phyloP scores from a whole-genome alignment of 2,797 vertebrate genomes.

The Sarcophilus harrisii region DNA sequence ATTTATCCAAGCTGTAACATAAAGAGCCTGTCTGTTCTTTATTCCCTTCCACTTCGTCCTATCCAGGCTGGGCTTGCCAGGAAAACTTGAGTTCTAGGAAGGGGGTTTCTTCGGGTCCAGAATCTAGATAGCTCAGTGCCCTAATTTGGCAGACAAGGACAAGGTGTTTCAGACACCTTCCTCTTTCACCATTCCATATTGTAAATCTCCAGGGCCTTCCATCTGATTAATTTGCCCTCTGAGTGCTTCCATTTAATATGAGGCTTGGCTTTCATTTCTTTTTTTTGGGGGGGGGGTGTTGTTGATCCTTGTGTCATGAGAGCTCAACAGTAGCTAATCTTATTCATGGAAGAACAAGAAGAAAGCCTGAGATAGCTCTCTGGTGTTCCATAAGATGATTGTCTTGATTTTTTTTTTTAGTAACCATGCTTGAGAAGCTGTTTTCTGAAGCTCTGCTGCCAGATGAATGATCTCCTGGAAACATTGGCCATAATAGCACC shows the following conservation, averaged over 20 bases:
- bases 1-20: background rate
- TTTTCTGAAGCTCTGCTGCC: background rate
- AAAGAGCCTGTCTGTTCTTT: background rate
- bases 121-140: background rate
- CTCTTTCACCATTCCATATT: background rate
- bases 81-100: background rate
- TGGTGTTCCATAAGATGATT: background rate
- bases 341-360: background rate
- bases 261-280: background rate
- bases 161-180: background rate
- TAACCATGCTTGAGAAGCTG: background rate
- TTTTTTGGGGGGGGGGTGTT: background rate
- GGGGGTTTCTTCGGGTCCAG: background rate
- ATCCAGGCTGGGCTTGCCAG: background rate
- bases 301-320: background rate
- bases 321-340: background rate
- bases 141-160: background rate
- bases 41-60: background rate
- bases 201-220: background rate
- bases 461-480: background rate
- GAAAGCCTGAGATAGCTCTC: fast-evolving
- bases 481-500: background rate
- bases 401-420: background rate
- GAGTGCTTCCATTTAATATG: background rate
- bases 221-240: background rate